Percentiles rank a stretch among this genome's conserved stretches.
phyloP scores from a whole-genome alignment of 2,797 vertebrate genomes.

The Sebastes itinus region DNA sequence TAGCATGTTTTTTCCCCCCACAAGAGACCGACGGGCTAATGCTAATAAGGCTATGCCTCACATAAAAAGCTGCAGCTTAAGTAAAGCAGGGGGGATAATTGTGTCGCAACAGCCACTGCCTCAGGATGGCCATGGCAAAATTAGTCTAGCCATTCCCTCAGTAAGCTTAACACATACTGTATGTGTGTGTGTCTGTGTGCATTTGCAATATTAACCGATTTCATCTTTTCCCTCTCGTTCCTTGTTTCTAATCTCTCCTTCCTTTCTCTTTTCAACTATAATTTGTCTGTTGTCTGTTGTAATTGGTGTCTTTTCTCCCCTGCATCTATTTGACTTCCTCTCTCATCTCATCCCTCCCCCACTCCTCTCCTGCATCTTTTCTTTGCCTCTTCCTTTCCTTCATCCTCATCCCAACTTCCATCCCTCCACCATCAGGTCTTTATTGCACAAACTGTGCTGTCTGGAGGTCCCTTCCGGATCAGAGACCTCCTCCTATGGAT shows the following conservation, averaged over 20 bases:
- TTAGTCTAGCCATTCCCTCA: conserved; percentile 5
- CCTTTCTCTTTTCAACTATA: neutral
- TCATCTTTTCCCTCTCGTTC: neutral
- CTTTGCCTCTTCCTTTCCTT: neutral
- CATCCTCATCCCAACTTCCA: neutral
- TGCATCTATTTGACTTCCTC: neutral
- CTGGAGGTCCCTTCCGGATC: conserved; percentile 11
- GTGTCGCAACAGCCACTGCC: conserved; percentile 1
- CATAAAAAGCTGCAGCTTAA: conserved; percentile 18
- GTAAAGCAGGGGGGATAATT: conserved; percentile 19
- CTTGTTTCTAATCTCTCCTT: neutral
- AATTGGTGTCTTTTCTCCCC: neutral
- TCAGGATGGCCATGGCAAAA: conserved; percentile 1
- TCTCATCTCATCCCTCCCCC: neutral
- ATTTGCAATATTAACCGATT: conserved; percentile 31
- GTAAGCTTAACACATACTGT: neutral
- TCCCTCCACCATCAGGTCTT: conserved; percentile 83
- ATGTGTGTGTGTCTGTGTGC: neutral
- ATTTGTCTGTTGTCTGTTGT: conserved; percentile 1
- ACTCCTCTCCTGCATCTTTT: neutral
- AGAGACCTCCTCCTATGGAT: conserved; percentile 85
- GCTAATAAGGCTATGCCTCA: conserved; percentile 25
- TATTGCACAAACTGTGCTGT: conserved; percentile 85
- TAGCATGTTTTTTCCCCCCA: conserved; percentile 29
- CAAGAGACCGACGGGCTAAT: conserved; percentile 3